A percentile compares a stretch with the other conserved stretches of the same genome.
Evolutionary conservation across 2,797 vertebrate species (phyloP).

Genomic region (Amphiprion clarkii): DNA sequence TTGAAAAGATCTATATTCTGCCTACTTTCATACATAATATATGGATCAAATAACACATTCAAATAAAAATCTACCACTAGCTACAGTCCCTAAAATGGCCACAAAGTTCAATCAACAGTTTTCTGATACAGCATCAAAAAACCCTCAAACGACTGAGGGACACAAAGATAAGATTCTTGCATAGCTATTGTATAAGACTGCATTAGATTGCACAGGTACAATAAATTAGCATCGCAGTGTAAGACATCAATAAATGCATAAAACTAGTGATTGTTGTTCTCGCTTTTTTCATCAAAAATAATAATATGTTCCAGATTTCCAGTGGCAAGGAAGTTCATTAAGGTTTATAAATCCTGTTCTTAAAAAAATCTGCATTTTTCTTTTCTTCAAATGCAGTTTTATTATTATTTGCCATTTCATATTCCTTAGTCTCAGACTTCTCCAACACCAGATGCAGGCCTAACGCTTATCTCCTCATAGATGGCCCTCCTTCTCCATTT

Average conservation of each 20-base stretch:
- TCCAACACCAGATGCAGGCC: constrained; percentile 28
- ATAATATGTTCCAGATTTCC: background rate
- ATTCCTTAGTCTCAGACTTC: constrained; percentile 32
- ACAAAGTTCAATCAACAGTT: background rate
- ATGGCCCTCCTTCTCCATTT: constrained; percentile 19
- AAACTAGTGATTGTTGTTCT: constrained; percentile 1
- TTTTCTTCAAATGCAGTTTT: constrained; percentile 13
- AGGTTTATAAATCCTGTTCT: constrained; percentile 7
- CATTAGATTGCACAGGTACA: constrained; percentile 16
- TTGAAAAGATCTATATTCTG: too few relatives aligned
- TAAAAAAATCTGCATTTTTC: constrained; percentile 19
- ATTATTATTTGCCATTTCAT: constrained; percentile 29
- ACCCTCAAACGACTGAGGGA: constrained; percentile 1
- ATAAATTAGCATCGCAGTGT: constrained; percentile 11
- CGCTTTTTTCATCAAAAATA: background rate
- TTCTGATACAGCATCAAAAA: constrained; percentile 22
- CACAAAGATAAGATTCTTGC: constrained; percentile 34
- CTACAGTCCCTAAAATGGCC: background rate
- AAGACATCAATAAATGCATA: constrained; percentile 18
- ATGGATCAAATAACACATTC: background rate
- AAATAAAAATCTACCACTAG: background rate
- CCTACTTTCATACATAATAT: background rate
- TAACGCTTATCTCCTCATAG: constrained; percentile 28
- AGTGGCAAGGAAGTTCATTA: constrained; percentile 10
- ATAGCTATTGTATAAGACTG: background rate